Evolutionary conservation across 2,888 invertebrate species (phyloP), one percentile per base, ranked within the genome.

Genomic region (Tenthredo notha): DNA sequence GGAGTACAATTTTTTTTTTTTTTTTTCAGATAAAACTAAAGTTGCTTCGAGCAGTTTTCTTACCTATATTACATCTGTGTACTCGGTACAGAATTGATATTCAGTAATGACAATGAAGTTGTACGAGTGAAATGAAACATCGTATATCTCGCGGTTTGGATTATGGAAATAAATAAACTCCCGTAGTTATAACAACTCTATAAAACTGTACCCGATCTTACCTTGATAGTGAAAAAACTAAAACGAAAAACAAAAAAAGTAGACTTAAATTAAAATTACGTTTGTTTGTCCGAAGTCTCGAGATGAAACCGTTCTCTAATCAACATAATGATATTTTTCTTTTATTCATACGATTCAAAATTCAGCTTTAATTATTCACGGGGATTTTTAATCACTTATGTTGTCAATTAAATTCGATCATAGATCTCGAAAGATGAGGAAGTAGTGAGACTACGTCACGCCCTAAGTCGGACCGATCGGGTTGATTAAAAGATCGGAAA

Each of bases 401-500:
- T 29, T 10, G 25, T 15, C 65, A 65, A 33, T 67, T 33, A 67
- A 18, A 1, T 33, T 33, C 67, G 33, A 33, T 33, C 33, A 18
- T 67, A 15, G 29, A 67, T 67, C 33, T 47, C 6, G 12, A 61
- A 80, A 61, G 43, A 80, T 61, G 58, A 80, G 80, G 80, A 80
- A 80, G 80, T 37, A 25, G 61, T 18, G 61, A 58, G 61, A 33
- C 61, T 80, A 37, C 58, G 78, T 37, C 40, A 80, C 25, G 50
- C 77, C 6, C 29, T 61, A 37, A 61, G n/a, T 47, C 58, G 37
- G 37, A 7, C 7, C 80, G 80, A 80, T 29, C 40, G 40, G 12
- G 58, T 61, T 61, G 18, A 80, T 80, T 80, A 80, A 80, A 61
- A 80, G 58, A 61, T 80, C 40, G n/a, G n/a, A n/a, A n/a, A n/a